Percentiles rank a stretch among this genome's conserved stretches.
Conservation (phyloP, 1,140 invertebrate species). For the Sycophaga agraensis region DNA sequence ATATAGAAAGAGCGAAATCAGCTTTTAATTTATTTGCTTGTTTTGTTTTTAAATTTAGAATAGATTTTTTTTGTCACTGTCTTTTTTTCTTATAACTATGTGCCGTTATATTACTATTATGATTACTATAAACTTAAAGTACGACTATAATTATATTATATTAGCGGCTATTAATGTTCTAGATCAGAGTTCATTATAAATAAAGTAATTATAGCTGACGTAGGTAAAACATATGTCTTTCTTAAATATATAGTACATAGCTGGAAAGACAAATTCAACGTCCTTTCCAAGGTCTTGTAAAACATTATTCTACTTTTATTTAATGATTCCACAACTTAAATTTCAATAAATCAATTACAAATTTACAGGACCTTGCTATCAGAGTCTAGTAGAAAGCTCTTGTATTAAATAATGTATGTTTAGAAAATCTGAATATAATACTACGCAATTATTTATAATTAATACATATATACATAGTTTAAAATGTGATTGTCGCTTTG, state of each 20-base stretch:
- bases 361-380: conserved; percentile 2
- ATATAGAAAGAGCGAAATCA: neutral
- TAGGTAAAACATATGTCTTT: conserved; percentile 5
- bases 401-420: neutral
- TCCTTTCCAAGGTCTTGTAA: neutral
- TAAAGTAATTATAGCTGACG: conserved; percentile 29
- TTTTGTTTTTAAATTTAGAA: neutral
- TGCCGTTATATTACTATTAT: neutral
- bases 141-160: neutral
- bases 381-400: too few relatives aligned
- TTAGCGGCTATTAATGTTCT: conserved; percentile 45
- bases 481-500: conserved; percentile 12
- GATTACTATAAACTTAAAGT: conserved; percentile 2
- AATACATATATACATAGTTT: neutral
- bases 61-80: neutral
- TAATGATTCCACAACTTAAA: too few relatives aligned
- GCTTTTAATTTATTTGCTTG: neutral
- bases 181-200: conserved; percentile 39
- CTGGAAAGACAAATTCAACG: neutral
- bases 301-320: neutral
- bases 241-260: neutral
- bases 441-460: neutral
- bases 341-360: neutral
- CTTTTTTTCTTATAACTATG: neutral
- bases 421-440: neutral